Evolutionary conservation across 1,140 invertebrate genomes (phyloP), one percentile per base, ranked within the genome.

Genomic region (Nephotettix cincticeps): DNA sequence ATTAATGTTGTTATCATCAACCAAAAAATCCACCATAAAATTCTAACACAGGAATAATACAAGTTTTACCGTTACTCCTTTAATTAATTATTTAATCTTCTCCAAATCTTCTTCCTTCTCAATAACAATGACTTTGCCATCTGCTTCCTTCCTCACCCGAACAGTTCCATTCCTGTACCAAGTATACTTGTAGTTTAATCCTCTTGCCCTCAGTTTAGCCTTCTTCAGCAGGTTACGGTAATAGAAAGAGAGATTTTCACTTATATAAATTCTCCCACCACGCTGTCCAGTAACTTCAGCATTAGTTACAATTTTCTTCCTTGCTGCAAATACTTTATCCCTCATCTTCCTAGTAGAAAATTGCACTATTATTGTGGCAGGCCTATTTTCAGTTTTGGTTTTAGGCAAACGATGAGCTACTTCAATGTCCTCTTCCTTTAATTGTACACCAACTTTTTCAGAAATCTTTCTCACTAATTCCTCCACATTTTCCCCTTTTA

Each of bases 381-480:
- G 47, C 4, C 47, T 6, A n/a, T n/a, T n/a, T n/a, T 51, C 21
- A 17, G 21, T 17, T 51, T 51, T 21, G 14, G 47, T 21, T 51
- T 51, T 51, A 51, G 47, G 47, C 4, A 51, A n/a, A 4, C 47
- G 14, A 17, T 51, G 47, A n/a, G 47, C 47, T 9, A 21, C n/a
- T 51, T 51, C 47, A n/a, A 51, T 51, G 4, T 51, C 47, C n/a
- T 51, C 47, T n/a, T 51, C 47, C 47, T n/a, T 51, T n/a, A 51
- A 51, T n/a, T n/a, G 4, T 14, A 36, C 32, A 36, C 32, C 32
- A 6, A 36, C 32, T 36, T n/a, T 36, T 36, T 36, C 32, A 19
- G 47, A 6, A 21, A 51, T 51, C 21, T 51, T 51, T 4, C 6
- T 51, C 21, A 51, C 47, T n/a, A 51, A 4, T 11, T 9, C 4